phyloP scores from a whole-genome alignment of 2,113 vertebrate genomes.

The Thryonomys swinderianus region DNA sequence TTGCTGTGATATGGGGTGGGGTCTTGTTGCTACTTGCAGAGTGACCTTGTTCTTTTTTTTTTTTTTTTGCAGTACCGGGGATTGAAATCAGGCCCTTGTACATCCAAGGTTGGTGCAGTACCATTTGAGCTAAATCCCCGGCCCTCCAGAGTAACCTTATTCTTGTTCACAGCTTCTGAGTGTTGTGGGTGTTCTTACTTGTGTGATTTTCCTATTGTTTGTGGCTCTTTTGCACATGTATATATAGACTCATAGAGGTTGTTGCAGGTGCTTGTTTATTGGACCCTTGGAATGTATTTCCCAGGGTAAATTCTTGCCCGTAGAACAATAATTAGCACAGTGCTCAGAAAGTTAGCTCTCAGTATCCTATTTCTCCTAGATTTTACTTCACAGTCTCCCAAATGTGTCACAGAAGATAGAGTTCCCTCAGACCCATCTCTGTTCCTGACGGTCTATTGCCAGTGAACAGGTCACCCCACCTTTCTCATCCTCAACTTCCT shows the following conservation, averaged over 20 bases:
- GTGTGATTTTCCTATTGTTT: fast-evolving
- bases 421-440: background rate
- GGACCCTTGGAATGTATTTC: background rate
- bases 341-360: fast-evolving
- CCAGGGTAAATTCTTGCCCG: background rate
- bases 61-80: too few relatives aligned
- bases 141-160: too few relatives aligned
- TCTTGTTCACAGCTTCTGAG: fast-evolving
- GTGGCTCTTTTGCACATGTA: background rate
- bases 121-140: too few relatives aligned
- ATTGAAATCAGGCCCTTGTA: too few relatives aligned
- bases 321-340: fast-evolving
- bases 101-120: too few relatives aligned
- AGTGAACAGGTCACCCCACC: background rate
- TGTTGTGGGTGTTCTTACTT: background rate
- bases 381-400: background rate
- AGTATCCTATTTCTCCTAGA: background rate
- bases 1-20: fast-evolving
- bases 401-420: background rate
- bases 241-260: too few relatives aligned
- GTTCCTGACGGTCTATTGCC: background rate
- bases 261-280: background rate
- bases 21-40: background rate
- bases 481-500: background rate
- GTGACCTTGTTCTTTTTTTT: too few relatives aligned